Percentiles rank a stretch among this genome's conserved stretches.
These are phyloP conservation scores for Paralichthys olivaceus DNA, from an alignment of 2,113 vertebrate genomes.

Conservation along the genomic window DNA sequence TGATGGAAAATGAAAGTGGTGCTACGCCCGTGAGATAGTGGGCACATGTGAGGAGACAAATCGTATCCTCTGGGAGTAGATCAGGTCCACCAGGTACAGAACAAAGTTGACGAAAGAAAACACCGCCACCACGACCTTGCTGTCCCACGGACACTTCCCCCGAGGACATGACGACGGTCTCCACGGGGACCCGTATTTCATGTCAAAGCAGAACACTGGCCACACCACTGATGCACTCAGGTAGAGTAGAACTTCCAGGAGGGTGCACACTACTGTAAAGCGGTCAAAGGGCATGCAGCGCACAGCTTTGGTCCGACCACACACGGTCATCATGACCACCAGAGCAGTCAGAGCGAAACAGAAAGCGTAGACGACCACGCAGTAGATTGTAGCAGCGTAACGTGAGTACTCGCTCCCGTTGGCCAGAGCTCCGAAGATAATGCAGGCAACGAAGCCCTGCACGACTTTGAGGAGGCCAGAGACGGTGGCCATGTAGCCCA, in stretches of 20 bases:
- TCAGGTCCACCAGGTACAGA: conserved; percentile 87
- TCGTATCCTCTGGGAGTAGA: conserved; percentile 88
- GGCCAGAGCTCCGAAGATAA: conserved; percentile 90
- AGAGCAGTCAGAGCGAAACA: conserved; percentile 87
- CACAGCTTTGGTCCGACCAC: conserved; percentile 77
- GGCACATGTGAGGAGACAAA: conserved; percentile 73
- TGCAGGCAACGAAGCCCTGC: conserved; percentile 91
- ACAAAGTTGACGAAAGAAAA: conserved; percentile 91
- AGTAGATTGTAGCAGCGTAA: conserved; percentile 88
- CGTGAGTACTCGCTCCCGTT: conserved; percentile 85
- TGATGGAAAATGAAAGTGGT: not conserved
- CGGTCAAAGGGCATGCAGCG: conserved; percentile 88
- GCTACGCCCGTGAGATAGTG: conserved; percentile 52
- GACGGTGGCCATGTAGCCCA: conserved; percentile 92
- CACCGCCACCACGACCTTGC: conserved; percentile 89
- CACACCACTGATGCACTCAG: conserved; percentile 90
- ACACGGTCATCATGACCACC: conserved; percentile 87
- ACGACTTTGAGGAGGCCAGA: conserved; percentile 93
- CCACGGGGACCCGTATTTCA: conserved; percentile 86
- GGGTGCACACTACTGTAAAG: conserved; percentile 87
- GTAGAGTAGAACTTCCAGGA: conserved; percentile 90
- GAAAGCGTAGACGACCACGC: conserved; percentile 88
- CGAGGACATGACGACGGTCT: conserved; percentile 83
- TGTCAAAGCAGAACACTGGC: conserved; percentile 93
- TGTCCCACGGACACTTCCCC: conserved; percentile 93